phyloP scores from a whole-genome alignment of 2,797 vertebrate genomes.

The Sebastiscus albofasciatus region DNA sequence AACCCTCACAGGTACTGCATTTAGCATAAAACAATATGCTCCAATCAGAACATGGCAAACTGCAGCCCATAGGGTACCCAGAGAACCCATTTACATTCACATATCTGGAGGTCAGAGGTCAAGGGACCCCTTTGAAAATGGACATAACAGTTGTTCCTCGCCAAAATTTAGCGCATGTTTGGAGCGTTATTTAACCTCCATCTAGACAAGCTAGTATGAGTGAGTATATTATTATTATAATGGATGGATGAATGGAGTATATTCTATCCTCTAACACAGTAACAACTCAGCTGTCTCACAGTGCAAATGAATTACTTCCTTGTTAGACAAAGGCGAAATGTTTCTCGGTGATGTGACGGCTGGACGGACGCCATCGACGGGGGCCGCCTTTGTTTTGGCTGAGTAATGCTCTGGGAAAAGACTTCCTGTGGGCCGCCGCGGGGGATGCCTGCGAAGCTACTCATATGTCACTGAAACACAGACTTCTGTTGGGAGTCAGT shows the following conservation, averaged over 20 bases:
- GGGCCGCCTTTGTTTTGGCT: conserved; percentile 43
- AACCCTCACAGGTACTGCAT: no score
- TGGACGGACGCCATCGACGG: conserved; percentile 8
- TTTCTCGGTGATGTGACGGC: conserved; percentile 19
- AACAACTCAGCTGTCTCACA: background rate
- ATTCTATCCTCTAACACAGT: background rate
- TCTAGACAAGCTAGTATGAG: no score
- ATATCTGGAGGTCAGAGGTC: rapidly evolving
- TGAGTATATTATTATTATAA: no score
- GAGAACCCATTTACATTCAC: no score
- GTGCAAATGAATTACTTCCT: background rate
- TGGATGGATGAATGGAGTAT: background rate
- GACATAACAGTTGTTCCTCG: no score
- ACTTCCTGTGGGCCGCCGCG: conserved; percentile 23
- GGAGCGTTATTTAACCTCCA: no score
- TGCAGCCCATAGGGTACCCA: no score
- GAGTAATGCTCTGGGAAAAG: conserved; percentile 18
- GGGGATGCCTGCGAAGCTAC: conserved; percentile 38
- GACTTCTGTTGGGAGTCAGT: conserved; percentile 3
- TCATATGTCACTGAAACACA: conserved; percentile 49
- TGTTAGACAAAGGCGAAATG: conserved; percentile 27
- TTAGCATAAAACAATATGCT: no score
- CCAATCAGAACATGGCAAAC: no score
- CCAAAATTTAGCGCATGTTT: no score
- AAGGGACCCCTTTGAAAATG: no score